Conservation (phyloP, 2,113 vertebrate species). For the Alligator sinensis region DNA sequence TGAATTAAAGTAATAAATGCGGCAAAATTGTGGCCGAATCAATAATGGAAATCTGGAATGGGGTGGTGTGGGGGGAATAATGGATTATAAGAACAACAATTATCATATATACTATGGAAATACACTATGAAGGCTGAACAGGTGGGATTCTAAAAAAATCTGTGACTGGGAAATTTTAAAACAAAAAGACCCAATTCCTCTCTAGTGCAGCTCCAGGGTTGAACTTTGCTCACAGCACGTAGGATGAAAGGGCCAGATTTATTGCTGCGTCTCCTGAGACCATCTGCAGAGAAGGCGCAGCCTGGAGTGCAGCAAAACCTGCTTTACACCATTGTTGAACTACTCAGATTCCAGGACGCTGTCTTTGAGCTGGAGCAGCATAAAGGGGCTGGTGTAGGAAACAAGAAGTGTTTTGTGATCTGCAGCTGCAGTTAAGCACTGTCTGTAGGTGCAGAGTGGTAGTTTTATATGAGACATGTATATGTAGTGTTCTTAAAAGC, state of each 20-base stretch:
- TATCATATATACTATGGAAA: background rate
- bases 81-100: background rate
- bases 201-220: background rate
- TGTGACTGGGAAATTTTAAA: background rate
- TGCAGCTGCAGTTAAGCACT: background rate
- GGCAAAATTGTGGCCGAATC: slow-evolving; percentile 40
- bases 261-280: background rate
- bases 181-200: background rate
- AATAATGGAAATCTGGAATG: slow-evolving; percentile 34
- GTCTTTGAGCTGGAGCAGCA: background rate
- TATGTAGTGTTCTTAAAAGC: background rate
- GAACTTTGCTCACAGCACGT: accelerated
- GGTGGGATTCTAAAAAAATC: background rate
- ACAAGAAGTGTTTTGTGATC: background rate
- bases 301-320: background rate
- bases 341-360: accelerated
- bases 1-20: slow-evolving; percentile 52
- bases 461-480: background rate
- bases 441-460: background rate
- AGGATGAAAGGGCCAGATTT: background rate
- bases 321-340: background rate
- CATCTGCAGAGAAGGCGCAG: background rate
- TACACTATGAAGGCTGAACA: background rate
- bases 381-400: background rate
- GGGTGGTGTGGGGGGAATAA: background rate